phyloP scores from a whole-genome alignment of 2,888 invertebrate species.

The Sussaba pulchella region DNA sequence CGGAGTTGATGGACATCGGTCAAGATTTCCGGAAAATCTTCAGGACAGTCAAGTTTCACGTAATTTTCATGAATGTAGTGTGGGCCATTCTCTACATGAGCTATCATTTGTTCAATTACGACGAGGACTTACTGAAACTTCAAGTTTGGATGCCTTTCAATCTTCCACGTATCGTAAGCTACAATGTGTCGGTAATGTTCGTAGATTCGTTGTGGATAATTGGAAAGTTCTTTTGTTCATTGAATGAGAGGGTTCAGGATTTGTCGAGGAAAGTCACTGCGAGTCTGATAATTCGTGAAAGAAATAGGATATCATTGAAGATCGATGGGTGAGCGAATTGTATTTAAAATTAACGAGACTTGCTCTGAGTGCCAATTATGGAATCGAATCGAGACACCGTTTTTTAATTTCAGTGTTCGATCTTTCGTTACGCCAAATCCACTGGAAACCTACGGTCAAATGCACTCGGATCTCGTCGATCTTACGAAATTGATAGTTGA shows the following conservation, averaged over 20 bases:
- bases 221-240: conserved; percentile 42
- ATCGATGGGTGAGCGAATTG: conserved; percentile 41
- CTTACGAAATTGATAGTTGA: conserved; percentile 49
- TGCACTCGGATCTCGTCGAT: conserved; percentile 61
- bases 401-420: conserved; percentile 44
- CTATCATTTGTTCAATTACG: conserved; percentile 33
- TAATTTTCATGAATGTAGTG: background rate
- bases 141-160: conserved; percentile 57
- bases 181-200: conserved; percentile 49
- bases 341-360: background rate
- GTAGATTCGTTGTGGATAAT: conserved; percentile 40
- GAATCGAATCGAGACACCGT: too few species aligned
- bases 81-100: conserved; percentile 35
- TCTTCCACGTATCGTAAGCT: conserved; percentile 49
- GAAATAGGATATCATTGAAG: background rate
- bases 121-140: background rate
- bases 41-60: conserved; percentile 17
- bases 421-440: conserved; percentile 7
- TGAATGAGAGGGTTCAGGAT: conserved; percentile 54
- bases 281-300: background rate
- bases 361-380: background rate
- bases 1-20: conserved; percentile 25
- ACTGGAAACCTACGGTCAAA: conserved; percentile 52
- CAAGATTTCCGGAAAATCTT: conserved; percentile 26
- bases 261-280: conserved; percentile 17